A percentile compares a stretch with the other conserved stretches of the same genome.
These are phyloP conservation scores for Lineus longissimus DNA, from an alignment of 1,140 invertebrate genomes.

Conservation along the genomic window DNA sequence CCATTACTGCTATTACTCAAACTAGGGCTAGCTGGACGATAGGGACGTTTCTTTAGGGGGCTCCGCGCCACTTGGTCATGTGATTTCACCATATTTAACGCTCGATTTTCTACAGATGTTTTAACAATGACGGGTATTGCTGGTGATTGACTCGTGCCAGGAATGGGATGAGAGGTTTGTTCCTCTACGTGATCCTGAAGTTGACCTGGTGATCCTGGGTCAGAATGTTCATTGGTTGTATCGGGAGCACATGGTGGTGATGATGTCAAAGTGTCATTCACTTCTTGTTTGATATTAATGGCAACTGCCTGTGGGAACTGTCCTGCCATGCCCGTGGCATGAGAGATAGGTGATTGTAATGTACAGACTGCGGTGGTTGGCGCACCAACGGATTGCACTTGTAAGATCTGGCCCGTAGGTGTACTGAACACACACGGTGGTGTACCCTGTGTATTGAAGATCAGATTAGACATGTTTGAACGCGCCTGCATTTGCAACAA, in stretches of 20 bases:
- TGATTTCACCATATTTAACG: conserved; percentile 10
- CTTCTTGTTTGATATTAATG: no score
- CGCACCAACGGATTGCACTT: no score
- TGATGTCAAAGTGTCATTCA: background rate
- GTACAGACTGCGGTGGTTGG: no score
- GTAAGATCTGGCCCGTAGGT: no score
- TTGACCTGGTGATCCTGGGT: background rate
- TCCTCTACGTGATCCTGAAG: background rate
- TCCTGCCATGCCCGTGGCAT: no score
- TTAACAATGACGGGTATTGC: background rate
- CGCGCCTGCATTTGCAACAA: conserved; percentile 2
- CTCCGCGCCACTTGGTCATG: conserved; percentile 38
- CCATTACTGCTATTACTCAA: background rate
- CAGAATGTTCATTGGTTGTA: background rate
- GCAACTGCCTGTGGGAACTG: no score
- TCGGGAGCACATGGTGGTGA: conserved; percentile 1
- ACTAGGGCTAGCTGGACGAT: conserved; percentile 18
- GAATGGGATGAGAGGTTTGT: background rate
- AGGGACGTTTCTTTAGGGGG: conserved; percentile 49
- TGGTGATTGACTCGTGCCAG: background rate
- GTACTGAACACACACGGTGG: no score
- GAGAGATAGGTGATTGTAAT: no score
- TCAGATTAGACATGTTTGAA: background rate
- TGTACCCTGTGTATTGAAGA: no score
- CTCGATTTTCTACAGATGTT: background rate